A percentile compares a stretch with the other conserved stretches of the same genome.
Evolutionary conservation across 1,140 invertebrate species (phyloP).

Genomic region (Reticulitermes speratus): DNA sequence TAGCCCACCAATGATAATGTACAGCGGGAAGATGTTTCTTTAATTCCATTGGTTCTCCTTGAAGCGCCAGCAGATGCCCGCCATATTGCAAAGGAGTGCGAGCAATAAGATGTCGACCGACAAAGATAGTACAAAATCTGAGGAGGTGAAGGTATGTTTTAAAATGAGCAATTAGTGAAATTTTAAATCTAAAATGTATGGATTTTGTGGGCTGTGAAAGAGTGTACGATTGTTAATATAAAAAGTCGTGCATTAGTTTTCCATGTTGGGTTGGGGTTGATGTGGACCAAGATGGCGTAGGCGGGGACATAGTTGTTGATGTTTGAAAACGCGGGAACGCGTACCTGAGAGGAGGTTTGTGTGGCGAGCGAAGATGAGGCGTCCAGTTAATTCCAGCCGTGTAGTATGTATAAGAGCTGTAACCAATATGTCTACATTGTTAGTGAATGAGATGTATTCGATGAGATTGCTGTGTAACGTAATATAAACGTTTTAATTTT

Average conservation of each 20-base stretch:
- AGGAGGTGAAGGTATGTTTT: constrained; percentile 21
- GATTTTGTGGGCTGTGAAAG: background rate
- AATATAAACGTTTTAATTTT: background rate
- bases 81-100: constrained; percentile 25
- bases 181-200: background rate
- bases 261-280: constrained; percentile 15
- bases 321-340: constrained; percentile 48
- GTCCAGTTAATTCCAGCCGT: background rate
- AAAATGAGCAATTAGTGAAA: background rate
- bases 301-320: constrained; percentile 47
- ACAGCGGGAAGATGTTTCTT: background rate
- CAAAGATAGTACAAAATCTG: constrained; percentile 22
- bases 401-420: constrained; percentile 1
- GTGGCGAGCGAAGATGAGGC: constrained; percentile 26
- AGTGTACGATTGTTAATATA: background rate
- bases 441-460: background rate
- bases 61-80: constrained; percentile 25
- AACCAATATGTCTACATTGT: background rate
- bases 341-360: constrained; percentile 23
- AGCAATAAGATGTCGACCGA: constrained; percentile 21
- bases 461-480: background rate
- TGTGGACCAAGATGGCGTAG: constrained; percentile 43
- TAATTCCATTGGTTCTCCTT: constrained; percentile 27
- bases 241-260: background rate
- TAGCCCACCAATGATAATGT: background rate